phyloP scores from a whole-genome alignment of 2,113 vertebrate genomes.

The Typhlomys cinereus region DNA sequence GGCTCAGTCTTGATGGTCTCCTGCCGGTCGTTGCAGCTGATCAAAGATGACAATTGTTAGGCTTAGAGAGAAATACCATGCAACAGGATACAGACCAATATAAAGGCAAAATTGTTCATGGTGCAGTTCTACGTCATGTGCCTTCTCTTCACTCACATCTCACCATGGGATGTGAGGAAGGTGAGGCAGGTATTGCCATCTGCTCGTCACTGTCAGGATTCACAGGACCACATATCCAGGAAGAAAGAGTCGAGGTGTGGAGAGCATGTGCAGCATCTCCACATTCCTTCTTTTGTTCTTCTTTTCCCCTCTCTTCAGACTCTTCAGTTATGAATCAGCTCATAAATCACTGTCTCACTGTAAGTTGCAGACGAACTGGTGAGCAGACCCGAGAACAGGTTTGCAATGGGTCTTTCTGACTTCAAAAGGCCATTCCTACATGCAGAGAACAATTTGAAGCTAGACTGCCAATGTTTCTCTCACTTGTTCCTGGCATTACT shows the following conservation, averaged over 20 bases:
- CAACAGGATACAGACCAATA: no score
- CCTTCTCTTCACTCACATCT: neutral
- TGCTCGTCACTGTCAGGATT: neutral
- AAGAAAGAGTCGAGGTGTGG: neutral
- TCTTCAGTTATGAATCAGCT: neutral
- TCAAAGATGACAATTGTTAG: no score
- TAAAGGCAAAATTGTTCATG: no score
- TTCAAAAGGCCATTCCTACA: neutral
- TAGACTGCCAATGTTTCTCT: neutral
- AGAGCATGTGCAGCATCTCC: neutral
- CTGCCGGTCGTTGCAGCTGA: no score
- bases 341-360: neutral
- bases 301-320: neutral
- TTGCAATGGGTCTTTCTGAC: neutral
- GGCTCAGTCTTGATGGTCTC: no score
- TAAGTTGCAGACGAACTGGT: neutral
- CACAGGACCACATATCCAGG: neutral
- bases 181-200: constrained; percentile 7
- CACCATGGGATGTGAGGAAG: neutral
- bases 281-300: neutral
- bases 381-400: no score
- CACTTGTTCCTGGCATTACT: neutral
- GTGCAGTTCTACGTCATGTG: neutral
- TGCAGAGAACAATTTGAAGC: neutral
- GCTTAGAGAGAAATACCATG: no score